Percentiles rank a stretch among this genome's conserved stretches.
Evolutionary conservation across 2,113 vertebrate species (phyloP).

Genomic region (Myrmecobius fasciatus): DNA sequence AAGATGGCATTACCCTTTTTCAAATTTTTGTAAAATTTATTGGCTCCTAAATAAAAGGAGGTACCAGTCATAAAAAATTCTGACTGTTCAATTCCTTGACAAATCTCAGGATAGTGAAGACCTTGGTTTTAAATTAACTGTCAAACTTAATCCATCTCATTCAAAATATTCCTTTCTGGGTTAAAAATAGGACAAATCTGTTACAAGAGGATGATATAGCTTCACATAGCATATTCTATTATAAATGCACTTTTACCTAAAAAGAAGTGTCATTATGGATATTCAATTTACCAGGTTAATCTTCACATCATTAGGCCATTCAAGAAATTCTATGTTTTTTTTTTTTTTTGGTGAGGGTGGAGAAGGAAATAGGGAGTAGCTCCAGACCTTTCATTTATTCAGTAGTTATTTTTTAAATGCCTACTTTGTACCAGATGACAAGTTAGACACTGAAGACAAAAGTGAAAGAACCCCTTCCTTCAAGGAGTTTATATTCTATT

Average conservation of each 20-base stretch:
- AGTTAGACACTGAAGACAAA: no score
- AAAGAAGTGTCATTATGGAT: not conserved
- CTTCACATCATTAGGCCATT: constrained; percentile 57
- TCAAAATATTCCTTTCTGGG: constrained; percentile 45
- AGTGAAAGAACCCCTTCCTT: not conserved
- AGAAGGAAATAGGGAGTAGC: not conserved
- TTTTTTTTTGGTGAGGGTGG: not conserved
- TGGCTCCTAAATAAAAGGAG: constrained; percentile 54
- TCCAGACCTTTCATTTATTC: not conserved
- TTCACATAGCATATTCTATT: constrained; percentile 53
- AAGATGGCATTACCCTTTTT: constrained; percentile 47
- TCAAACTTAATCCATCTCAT: constrained; percentile 50
- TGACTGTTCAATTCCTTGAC: constrained; percentile 67
- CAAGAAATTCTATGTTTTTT: constrained; percentile 44
- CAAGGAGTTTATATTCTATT: not conserved
- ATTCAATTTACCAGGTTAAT: constrained; percentile 41
- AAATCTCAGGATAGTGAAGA: constrained; percentile 69
- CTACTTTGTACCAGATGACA: no score
- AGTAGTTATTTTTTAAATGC: not conserved
- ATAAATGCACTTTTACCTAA: constrained; percentile 59
- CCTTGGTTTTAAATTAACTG: constrained; percentile 73
- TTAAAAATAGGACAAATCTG: constrained; percentile 42
- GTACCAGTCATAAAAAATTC: constrained; percentile 67
- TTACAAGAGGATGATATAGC: constrained; percentile 46
- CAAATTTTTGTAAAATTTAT: constrained; percentile 61